Conservation (phyloP, 2,113 vertebrate species). For the Peromyscus maniculatus region DNA sequence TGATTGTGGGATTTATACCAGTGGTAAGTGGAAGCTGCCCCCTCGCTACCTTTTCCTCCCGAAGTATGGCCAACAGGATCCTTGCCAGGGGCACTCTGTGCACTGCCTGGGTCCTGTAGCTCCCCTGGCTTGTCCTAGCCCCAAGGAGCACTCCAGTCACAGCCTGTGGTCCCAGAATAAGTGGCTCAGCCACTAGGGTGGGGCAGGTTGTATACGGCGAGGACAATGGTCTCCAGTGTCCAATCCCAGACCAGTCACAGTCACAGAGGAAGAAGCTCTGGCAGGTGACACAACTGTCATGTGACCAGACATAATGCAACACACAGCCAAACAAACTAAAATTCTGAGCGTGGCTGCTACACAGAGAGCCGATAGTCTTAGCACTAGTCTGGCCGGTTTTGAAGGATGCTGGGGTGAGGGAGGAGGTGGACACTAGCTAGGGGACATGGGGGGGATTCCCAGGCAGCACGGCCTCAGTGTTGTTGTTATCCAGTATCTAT, state of each 20-base stretch:
- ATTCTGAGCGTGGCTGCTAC: background rate
- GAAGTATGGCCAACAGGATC: background rate
- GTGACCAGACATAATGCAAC: background rate
- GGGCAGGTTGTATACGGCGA: accelerated
- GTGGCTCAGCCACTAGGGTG: background rate
- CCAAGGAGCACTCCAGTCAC: background rate
- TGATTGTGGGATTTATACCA: slow-evolving; percentile 80
- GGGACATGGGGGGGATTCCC: background rate
- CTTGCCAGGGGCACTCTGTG: background rate
- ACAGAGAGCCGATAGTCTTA: background rate
- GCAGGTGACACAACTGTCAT: background rate
- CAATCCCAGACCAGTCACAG: background rate
- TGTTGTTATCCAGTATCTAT: no score
- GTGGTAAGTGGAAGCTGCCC: slow-evolving; percentile 52
- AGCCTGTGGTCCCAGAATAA: background rate
- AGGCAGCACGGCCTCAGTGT: background rate
- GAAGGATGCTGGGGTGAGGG: background rate
- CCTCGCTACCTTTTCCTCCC: slow-evolving; percentile 62
- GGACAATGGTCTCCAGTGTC: background rate
- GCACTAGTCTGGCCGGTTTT: background rate
- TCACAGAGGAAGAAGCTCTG: background rate
- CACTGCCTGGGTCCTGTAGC: background rate
- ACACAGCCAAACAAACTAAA: accelerated
- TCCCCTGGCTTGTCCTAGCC: background rate
- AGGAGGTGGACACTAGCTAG: background rate